Evolutionary conservation across 53 echinoderm and acorn worm genomes (phyloP).

Genomic region (Paracentrotus lividus): DNA sequence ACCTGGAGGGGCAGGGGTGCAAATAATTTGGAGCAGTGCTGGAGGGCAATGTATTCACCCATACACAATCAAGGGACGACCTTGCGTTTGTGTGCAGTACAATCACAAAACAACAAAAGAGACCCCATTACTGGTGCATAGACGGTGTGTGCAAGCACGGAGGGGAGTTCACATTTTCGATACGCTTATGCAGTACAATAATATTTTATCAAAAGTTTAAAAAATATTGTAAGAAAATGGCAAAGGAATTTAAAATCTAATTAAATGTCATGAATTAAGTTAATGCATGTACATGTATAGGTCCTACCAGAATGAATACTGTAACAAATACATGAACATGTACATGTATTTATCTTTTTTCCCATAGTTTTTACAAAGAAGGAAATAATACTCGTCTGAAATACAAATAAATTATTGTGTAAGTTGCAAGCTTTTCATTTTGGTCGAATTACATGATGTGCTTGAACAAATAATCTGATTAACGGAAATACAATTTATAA

Average conservation of each 20-base stretch:
- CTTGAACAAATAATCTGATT: too few species aligned
- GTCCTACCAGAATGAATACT: neutral
- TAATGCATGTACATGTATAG: neutral
- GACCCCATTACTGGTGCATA: neutral
- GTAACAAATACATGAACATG: constrained; percentile 4
- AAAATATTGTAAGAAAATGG: neutral
- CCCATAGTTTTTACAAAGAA: too few species aligned
- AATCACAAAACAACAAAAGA: constrained; percentile 23
- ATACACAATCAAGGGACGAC: constrained; percentile 6
- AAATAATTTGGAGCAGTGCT: constrained; percentile 21
- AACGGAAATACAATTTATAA: too few species aligned
- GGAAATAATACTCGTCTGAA: too few species aligned
- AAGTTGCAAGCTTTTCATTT: too few species aligned
- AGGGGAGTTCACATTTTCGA: constrained; percentile 6
- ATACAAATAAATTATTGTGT: too few species aligned
- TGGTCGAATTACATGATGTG: too few species aligned
- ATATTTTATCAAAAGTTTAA: neutral
- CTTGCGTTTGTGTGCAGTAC: constrained; percentile 41
- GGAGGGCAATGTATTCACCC: constrained; percentile 12
- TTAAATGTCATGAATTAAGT: neutral
- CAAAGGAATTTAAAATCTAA: neutral
- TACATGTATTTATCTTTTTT: neutral
- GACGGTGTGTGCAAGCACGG: neutral
- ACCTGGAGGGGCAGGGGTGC: constrained; percentile 34
- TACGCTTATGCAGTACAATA: neutral